phyloP scores from a whole-genome alignment of 2,113 vertebrate species.

The Aptenodytes patagonicus region DNA sequence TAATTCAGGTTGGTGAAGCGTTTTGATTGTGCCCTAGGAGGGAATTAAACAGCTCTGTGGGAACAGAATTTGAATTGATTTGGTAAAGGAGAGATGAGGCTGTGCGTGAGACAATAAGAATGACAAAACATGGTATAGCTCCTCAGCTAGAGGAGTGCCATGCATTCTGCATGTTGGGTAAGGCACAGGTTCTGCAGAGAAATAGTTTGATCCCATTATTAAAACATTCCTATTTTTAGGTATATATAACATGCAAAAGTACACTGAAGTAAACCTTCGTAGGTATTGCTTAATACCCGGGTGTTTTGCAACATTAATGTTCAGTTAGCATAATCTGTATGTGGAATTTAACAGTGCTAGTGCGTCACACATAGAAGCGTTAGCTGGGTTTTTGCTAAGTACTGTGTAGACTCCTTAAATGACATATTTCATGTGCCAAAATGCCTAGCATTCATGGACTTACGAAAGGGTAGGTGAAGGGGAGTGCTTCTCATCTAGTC shows the following conservation, averaged over 20 bases:
- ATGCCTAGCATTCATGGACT: neutral
- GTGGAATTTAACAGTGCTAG: neutral
- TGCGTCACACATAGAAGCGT: rapidly evolving
- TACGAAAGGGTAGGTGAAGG: neutral
- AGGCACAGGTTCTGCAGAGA: neutral
- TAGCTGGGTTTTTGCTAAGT: neutral
- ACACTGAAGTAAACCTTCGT: neutral
- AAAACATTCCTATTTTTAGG: neutral
- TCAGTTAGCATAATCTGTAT: neutral
- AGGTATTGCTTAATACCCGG: neutral
- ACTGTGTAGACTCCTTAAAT: neutral
- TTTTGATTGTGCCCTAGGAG: neutral
- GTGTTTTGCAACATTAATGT: neutral
- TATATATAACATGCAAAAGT: neutral
- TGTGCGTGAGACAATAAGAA: neutral
- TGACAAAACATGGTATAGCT: neutral
- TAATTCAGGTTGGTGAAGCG: neutral
- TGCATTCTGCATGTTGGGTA: neutral
- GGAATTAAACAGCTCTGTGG: neutral
- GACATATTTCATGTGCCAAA: neutral
- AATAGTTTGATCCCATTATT: neutral
- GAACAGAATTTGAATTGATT: neutral
- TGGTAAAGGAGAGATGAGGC: neutral
- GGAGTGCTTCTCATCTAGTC: neutral
- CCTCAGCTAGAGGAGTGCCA: rapidly evolving